Evolutionary conservation across 2,797 vertebrate species (phyloP).

Genomic region (Mus spretus): DNA sequence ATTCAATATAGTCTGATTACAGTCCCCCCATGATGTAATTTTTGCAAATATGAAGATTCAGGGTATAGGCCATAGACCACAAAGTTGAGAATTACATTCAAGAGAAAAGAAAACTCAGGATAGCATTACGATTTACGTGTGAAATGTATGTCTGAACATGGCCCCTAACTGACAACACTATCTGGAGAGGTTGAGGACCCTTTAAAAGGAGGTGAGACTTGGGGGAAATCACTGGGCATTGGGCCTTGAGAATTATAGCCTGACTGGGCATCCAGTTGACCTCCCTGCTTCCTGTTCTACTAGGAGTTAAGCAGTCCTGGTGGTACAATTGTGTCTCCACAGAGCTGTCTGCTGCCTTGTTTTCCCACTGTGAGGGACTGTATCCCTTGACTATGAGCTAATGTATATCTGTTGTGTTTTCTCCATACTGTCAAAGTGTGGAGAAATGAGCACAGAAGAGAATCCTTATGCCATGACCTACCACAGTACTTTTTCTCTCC

Average conservation of each 20-base stretch:
- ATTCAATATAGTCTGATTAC: background rate
- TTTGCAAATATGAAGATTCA: constrained; percentile 7
- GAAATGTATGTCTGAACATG: background rate
- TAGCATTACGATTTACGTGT: background rate
- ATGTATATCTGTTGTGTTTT: background rate
- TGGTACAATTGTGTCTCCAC: background rate
- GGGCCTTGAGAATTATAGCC: background rate
- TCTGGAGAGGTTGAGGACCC: background rate
- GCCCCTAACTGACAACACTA: background rate
- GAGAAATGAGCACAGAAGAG: background rate
- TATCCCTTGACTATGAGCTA: background rate
- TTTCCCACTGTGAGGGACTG: background rate
- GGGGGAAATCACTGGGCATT: background rate
- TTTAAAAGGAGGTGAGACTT: background rate
- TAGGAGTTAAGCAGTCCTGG: background rate
- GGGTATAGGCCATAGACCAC: background rate
- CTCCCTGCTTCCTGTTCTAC: background rate
- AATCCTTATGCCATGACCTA: background rate
- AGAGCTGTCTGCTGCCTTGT: background rate
- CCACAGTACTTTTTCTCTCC: too few species aligned
- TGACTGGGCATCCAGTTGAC: too few species aligned
- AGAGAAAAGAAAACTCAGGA: background rate
- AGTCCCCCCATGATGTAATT: background rate
- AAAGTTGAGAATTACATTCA: background rate
- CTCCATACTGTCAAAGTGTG: background rate